Conservation (phyloP, 2,113 vertebrate genomes). For the Illadopsis cleaveri region DNA sequence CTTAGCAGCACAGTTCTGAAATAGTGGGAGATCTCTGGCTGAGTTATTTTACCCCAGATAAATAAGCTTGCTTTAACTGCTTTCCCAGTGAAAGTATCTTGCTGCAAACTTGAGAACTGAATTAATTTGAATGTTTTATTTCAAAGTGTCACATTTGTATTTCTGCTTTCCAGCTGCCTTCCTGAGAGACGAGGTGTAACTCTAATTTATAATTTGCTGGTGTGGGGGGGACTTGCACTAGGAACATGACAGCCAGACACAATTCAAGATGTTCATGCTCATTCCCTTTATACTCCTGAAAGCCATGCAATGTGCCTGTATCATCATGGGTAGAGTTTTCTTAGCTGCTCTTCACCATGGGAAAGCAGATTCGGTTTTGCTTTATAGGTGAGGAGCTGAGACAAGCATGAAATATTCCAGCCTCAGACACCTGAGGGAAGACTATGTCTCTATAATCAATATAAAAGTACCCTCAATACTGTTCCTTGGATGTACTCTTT, state of each 20-base stretch:
- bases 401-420: not conserved
- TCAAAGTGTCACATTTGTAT: not conserved
- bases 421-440: not conserved
- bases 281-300: not conserved
- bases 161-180: not conserved
- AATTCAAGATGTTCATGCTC: not conserved
- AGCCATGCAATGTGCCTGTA: not conserved
- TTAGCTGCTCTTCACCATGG: not conserved
- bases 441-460: not conserved
- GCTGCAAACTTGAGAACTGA: not conserved
- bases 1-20: not conserved
- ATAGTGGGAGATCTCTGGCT: not conserved
- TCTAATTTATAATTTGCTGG: not conserved
- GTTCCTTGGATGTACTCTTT: not conserved
- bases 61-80: not conserved
- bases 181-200: not conserved
- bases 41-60: not conserved
- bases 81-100: not conserved
- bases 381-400: not conserved
- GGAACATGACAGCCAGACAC: not conserved
- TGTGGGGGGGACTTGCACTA: not conserved
- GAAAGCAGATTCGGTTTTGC: not conserved
- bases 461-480: not conserved
- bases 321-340: not conserved
- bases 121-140: not conserved